Evolutionary conservation across 2,888 invertebrate species (phyloP), one percentile per base, ranked within the genome.

Genomic region (Diarsia dahlii): DNA sequence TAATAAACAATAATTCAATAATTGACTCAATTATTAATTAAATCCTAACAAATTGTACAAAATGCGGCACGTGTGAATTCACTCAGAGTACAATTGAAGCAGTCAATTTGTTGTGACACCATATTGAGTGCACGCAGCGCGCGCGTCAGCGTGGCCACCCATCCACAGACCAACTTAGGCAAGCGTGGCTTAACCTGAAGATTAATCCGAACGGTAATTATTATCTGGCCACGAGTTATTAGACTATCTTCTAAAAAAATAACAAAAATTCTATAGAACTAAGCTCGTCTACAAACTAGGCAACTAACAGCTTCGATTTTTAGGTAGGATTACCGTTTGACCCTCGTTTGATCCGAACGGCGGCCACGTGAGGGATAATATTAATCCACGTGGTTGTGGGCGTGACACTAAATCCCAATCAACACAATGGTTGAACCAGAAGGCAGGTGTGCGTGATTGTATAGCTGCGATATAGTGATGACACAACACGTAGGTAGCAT

Each of bases 401-500:
- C 48, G 72, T 68, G 72, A 85, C 77, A 73, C 70, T 82, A 81
- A 84, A 77, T 64, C 85, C 82, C 85, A 72, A 82, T 77, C 77
- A 73, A 77, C 70, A 62, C 70, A 65, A 50, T 70, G 50, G 58
- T 39, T 28, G 39, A 52, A 58, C 68, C 28, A n/a, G 46, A 2
- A 70, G 20, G 45, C 64, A 69, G 73, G 80, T 72, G 34, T 28
- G 48, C 52, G 58, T 48, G 39, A 46, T 64, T 39, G 34, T 12
- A 46, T 20, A 74, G 63, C 18, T 3, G 4, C 23, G n/a, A 4
- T 63, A 23, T 12, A 68, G 28, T 12, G 52, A 13, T 62, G 52
- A 50, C 10, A 68, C 18, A 68, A 20, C 23, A 6, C 39, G 39
- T 18, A 10, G 34, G 60, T 9, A 18, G 6, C 39, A 23, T 18